Conservation (phyloP, 2,888 invertebrate genomes). For the Melanchra persicariae region DNA sequence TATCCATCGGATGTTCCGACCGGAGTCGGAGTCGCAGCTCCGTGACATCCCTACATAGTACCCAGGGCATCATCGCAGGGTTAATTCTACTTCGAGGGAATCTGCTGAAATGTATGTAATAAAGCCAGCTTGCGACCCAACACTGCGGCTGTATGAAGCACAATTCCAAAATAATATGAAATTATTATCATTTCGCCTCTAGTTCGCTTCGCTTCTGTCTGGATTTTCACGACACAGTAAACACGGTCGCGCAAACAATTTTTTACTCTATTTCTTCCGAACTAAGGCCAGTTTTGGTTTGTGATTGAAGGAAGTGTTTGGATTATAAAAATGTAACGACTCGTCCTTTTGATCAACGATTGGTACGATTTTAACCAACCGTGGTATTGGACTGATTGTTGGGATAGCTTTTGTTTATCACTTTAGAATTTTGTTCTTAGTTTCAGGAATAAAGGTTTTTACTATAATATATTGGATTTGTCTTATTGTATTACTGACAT, state of each 20-base stretch:
- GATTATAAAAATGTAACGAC: slow-evolving; percentile 62
- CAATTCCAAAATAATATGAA: slow-evolving; percentile 71
- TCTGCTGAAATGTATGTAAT: slow-evolving; percentile 69
- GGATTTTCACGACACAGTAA: slow-evolving; percentile 67
- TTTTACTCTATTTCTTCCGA: slow-evolving; percentile 27
- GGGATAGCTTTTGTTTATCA: slow-evolving; percentile 49
- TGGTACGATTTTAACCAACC: slow-evolving; percentile 59
- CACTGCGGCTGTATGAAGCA: slow-evolving; percentile 63
- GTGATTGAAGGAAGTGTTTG: slow-evolving; percentile 24
- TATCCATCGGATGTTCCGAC: too few relatives aligned
- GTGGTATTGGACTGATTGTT: slow-evolving; percentile 55
- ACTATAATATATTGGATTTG: slow-evolving; percentile 11
- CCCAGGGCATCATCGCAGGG: slow-evolving; percentile 59
- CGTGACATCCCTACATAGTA: too few relatives aligned
- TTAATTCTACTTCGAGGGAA: slow-evolving; percentile 67
- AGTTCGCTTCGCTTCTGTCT: slow-evolving; percentile 58
- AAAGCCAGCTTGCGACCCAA: slow-evolving; percentile 67
- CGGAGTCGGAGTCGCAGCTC: too few relatives aligned
- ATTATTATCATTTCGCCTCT: slow-evolving; percentile 68
- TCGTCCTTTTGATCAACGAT: slow-evolving; percentile 62
- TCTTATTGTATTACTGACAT: not conserved
- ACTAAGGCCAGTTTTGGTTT: slow-evolving; percentile 42
- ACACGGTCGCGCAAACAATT: slow-evolving; percentile 28
- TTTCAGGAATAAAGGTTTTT: not conserved
- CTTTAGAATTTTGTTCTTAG: slow-evolving; percentile 39